Conservation (phyloP, 2,113 vertebrate species). For the Anolis sagrei region DNA sequence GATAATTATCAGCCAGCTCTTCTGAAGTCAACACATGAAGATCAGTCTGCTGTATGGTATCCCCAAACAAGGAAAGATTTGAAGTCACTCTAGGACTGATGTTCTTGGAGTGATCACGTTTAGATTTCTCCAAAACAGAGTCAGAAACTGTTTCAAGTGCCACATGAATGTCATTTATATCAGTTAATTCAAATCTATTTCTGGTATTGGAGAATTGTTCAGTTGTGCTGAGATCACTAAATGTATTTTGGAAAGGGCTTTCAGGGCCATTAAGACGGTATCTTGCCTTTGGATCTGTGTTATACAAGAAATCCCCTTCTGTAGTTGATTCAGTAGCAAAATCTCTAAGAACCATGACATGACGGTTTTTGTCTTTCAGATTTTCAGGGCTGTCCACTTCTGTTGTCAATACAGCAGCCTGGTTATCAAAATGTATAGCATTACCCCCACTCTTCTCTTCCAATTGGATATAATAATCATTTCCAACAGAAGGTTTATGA, state of each 20-base stretch:
- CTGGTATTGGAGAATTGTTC: constrained; percentile 75
- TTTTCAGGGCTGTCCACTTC: constrained; percentile 75
- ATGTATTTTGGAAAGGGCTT: constrained; percentile 88
- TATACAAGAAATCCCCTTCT: constrained; percentile 88
- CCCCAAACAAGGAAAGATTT: constrained; percentile 60
- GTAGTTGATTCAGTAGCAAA: constrained; percentile 88
- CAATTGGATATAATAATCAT: constrained; percentile 94
- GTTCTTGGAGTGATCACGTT: constrained; percentile 48
- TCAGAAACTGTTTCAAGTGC: constrained; percentile 56
- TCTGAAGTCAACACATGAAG: constrained; percentile 75
- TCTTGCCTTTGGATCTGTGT: constrained; percentile 83
- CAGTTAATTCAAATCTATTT: constrained; percentile 81
- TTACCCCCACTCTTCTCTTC: constrained; percentile 88
- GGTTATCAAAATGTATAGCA: constrained; percentile 76
- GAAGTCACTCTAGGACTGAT: constrained; percentile 41
- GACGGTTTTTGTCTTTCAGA: constrained; percentile 68
- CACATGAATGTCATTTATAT: constrained; percentile 74
- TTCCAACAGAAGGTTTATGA: constrained; percentile 89
- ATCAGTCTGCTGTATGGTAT: constrained; percentile 61
- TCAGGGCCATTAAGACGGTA: constrained; percentile 76
- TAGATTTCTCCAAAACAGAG: constrained; percentile 47
- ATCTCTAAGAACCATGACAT: constrained; percentile 80
- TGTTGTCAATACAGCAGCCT: constrained; percentile 64
- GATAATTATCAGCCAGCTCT: constrained; percentile 87
- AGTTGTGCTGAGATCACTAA: constrained; percentile 79